Base-by-base conservation (phyloP, 2,797 vertebrate species). In the Mormyrops attenuatus region DNA sequence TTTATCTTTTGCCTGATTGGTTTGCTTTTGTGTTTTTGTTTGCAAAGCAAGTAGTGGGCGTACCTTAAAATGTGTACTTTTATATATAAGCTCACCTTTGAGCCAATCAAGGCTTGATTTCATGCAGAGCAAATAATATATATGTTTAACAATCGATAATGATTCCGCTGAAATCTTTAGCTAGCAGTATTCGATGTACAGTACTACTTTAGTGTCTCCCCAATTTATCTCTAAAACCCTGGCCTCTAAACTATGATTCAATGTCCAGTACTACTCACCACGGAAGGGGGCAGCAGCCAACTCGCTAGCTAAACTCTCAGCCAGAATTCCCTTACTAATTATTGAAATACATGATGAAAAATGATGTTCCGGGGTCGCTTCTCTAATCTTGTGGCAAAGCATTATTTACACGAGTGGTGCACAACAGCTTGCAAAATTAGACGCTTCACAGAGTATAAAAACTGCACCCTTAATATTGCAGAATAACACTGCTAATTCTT, bases 401-500 rank as follows among this genome's bases (percentile, higher is more conserved):
- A 55, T 20, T 55, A 22, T 50, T 86, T 53, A 52, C 85, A 34
- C 26, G 5, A 86, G 50, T 86, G 15, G 49, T 20, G 11, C 50
- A 86, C 85, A 86, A 53, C 84, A 85, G 77, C 77, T 82, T 53
- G 85, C 49, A 53, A 26, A 55, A 86, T 53, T 86, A 53, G 13
- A 53, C 9, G 85, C 52, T 86, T 55, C 26, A 86, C 30, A 55
- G 85, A 86, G 52, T 53, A 55, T 55, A 53, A 34, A 53, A 86
- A 30, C 41, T 47, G 41, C 38, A 82, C 38, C 41, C 38, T 44
- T 47, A 82, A 82, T 82, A 47, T 11, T 22, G 41, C 77, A 22
- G 41, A 44, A 82, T 22, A 82, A 82, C 77, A 82, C 1, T 22
- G 17, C 41, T 82, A 82, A 82, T 82, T 85, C 88, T 85, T 89